phyloP scores from a whole-genome alignment of 2,797 vertebrate genomes.

The Rousettus madagascariensis region DNA sequence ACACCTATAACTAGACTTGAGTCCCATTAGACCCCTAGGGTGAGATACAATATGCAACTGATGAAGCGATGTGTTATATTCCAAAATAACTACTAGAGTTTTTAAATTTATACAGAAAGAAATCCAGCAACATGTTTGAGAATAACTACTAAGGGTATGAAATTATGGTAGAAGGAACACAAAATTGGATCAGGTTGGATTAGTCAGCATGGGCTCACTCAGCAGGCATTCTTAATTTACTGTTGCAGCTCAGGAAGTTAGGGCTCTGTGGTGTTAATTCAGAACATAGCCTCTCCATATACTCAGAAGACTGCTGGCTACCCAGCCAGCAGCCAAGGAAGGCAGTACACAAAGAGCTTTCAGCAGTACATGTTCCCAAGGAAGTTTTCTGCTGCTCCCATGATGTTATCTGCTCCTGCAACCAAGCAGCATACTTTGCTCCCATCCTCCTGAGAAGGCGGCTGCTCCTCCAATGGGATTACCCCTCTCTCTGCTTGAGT shows the following conservation, averaged over 20 bases:
- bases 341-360: no score
- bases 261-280: background rate
- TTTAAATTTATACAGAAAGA: background rate
- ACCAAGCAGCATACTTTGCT: no score
- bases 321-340: no score
- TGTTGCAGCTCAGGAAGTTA: background rate
- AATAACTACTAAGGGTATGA: background rate
- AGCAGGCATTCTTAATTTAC: background rate
- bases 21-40: background rate
- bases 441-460: no score
- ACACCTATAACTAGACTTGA: background rate
- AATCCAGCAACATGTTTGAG: background rate
- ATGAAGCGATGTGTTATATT: background rate
- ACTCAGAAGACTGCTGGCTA: no score
- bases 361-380: no score
- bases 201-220: background rate
- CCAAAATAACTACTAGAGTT: background rate
- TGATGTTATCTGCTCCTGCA: no score
- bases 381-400: no score
- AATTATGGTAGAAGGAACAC: background rate
- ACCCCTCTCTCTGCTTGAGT: no score
- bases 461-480: no score
- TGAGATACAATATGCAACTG: background rate
- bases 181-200: background rate
- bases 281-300: no score